Percentiles rank a stretch among this genome's conserved stretches.
Evolutionary conservation across 2,888 invertebrate species (phyloP).

Genomic region (Platycheirus rosarum): DNA sequence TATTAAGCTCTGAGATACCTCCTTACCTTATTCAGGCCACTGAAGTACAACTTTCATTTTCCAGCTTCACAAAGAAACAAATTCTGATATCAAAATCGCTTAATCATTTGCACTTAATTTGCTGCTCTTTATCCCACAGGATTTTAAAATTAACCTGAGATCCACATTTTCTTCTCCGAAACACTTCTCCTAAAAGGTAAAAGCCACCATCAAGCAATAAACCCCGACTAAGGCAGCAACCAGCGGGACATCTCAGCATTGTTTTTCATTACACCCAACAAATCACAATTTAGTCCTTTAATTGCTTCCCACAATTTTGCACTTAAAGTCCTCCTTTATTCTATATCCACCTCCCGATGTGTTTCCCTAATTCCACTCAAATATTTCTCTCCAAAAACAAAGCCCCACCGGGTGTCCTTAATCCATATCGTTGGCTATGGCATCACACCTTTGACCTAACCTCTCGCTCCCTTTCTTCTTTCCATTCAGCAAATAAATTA

Average conservation of each 20-base stretch:
- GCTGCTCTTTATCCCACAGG: too few species aligned
- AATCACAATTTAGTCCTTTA: slow-evolving; percentile 29
- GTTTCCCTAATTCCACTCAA: slow-evolving; percentile 32
- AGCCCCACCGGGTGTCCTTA: slow-evolving; percentile 41
- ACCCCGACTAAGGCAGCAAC: slow-evolving; percentile 3
- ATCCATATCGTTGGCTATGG: slow-evolving; percentile 26
- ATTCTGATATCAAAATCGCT: too few species aligned
- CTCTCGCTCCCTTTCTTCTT: neutral
- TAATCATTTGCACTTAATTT: too few species aligned
- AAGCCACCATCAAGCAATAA: slow-evolving; percentile 6
- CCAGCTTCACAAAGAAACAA: too few species aligned
- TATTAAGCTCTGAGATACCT: too few species aligned
- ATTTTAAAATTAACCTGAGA: too few species aligned
- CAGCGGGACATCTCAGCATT: slow-evolving; percentile 21
- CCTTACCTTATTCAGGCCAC: too few species aligned
- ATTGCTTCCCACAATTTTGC: slow-evolving; percentile 34
- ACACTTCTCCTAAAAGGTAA: neutral
- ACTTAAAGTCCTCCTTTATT: slow-evolving; percentile 16
- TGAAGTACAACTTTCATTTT: too few species aligned
- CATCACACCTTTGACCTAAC: slow-evolving; percentile 45
- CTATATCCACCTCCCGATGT: slow-evolving; percentile 27
- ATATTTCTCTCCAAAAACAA: slow-evolving; percentile 17
- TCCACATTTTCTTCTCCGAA: too few species aligned
- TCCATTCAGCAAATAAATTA: slow-evolving; percentile 17
- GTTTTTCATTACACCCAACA: slow-evolving; percentile 19